Percentiles rank a stretch among this genome's conserved stretches.
These are phyloP conservation scores for Pimephales promelas DNA, from an alignment of 2,113 vertebrate species.

Conservation along the genomic window DNA sequence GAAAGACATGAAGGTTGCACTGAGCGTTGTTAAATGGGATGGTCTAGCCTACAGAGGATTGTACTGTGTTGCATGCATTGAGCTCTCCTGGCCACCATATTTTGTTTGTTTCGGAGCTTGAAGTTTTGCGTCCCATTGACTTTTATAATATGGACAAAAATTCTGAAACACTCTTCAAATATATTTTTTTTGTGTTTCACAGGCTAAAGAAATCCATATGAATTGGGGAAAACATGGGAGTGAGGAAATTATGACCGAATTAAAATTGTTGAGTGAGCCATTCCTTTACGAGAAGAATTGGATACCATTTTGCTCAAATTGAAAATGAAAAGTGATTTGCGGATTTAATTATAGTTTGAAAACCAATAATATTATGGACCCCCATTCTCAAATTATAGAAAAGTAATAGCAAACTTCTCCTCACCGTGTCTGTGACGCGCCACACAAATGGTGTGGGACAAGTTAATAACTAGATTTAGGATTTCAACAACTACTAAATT, in stretches of 20 bases:
- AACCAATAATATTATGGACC: background rate
- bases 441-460: background rate
- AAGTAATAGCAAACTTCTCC: background rate
- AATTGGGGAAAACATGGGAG: background rate
- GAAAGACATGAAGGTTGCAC: no score
- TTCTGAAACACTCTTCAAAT: background rate
- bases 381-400: background rate
- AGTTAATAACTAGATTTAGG: background rate
- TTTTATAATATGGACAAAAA: background rate
- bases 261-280: background rate
- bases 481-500: background rate
- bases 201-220: background rate
- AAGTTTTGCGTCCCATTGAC: background rate
- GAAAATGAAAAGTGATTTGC: background rate
- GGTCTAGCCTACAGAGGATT: no score
- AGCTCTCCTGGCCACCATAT: no score
- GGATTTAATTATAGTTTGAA: background rate
- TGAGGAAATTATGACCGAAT: background rate
- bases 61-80: no score
- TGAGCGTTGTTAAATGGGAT: no score
- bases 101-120: no score
- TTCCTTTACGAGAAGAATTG: background rate
- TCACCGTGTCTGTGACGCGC: background rate
- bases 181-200: background rate
- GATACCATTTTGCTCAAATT: background rate